Conservation (phyloP, 2,888 invertebrate genomes). For the Phyto melanocephala region DNA sequence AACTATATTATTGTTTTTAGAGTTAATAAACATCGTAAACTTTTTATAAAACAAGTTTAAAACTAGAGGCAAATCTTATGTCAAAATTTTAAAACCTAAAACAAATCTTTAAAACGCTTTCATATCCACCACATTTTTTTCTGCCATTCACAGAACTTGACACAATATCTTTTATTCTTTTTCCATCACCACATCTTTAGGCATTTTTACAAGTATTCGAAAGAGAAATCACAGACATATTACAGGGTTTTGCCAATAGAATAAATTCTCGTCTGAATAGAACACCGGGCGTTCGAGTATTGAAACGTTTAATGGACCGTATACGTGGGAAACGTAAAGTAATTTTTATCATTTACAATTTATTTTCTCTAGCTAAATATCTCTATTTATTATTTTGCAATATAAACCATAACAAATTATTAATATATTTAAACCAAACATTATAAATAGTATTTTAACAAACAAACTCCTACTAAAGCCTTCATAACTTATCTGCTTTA, state of each 20-base stretch:
- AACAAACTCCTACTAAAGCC: not conserved
- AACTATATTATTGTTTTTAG: too few relatives aligned
- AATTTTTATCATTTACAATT: conserved; percentile 71
- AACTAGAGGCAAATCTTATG: too few relatives aligned
- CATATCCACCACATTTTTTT: too few relatives aligned
- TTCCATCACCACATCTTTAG: conserved; percentile 70
- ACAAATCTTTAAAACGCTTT: too few relatives aligned
- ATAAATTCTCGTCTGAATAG: conserved; percentile 78
- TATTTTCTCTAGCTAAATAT: conserved; percentile 22
- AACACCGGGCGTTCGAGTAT: conserved; percentile 78
- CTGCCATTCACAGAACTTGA: too few relatives aligned
- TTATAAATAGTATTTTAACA: not conserved
- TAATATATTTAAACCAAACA: not conserved
- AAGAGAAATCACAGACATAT: conserved; percentile 79
- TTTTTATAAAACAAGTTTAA: too few relatives aligned
- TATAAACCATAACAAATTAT: not conserved
- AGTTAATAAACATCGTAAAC: too few relatives aligned
- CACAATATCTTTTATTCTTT: not conserved
- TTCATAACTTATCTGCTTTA: too few relatives aligned
- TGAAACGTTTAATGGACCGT: conserved; percentile 79
- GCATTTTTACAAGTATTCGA: conserved; percentile 79
- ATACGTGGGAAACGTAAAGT: conserved; percentile 80
- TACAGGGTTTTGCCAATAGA: conserved; percentile 78
- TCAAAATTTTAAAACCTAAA: too few relatives aligned
- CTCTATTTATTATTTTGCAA: conserved; percentile 2